Evolutionary conservation across 1,140 invertebrate genomes (phyloP), one percentile per base, ranked within the genome.

Genomic region (Tetramorium simillimum): DNA sequence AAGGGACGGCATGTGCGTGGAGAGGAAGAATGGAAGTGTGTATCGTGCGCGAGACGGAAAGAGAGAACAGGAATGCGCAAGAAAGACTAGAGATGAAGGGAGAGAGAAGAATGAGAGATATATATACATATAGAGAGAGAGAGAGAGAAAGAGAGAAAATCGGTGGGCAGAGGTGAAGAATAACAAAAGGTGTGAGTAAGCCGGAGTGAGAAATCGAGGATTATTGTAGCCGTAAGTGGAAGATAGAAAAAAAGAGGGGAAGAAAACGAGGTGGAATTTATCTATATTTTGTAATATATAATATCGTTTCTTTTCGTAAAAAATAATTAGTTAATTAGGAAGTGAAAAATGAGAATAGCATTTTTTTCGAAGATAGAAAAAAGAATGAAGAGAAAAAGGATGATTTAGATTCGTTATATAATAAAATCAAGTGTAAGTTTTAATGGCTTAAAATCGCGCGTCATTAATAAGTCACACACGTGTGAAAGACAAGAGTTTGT

Each of bases 181-280:
- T 73, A 63, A 76, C 40, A 88, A 43, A 56, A 72, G 70, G 51
- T 49, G 49, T 62, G 85, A 81, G 24, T 46, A 80, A 53, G 56
- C 75, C 10, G 77, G 70, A 84, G 88, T 87, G 89, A 89, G 88
- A 89, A 91, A 88, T 67, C 75, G 63, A 69, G 58, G 43, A 51
- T 77, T 65, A 67, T 49, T 76, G 63, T 46, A 67, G 63, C 46
- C 43, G 33, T 53, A 33, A 86, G 10, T 70, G 49, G 5, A 72
- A 33, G 53, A 84, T 33, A 53, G 53, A 51, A 76, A 62, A 6
- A 40, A n/a, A 85, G 56, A 37, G 9, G 4, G 4, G 28, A 6
- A 46, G 24, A 46, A 18, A 51, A n/a, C 51, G 4, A 56, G 7
- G 10, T 46, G 14, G 10, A 56, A 81, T 56, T 70, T 53, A 81